Percentiles rank a stretch among this genome's conserved stretches.
These are phyloP conservation scores for Trachemys scripta DNA, from an alignment of 2,113 vertebrate species.

Conservation along the genomic window DNA sequence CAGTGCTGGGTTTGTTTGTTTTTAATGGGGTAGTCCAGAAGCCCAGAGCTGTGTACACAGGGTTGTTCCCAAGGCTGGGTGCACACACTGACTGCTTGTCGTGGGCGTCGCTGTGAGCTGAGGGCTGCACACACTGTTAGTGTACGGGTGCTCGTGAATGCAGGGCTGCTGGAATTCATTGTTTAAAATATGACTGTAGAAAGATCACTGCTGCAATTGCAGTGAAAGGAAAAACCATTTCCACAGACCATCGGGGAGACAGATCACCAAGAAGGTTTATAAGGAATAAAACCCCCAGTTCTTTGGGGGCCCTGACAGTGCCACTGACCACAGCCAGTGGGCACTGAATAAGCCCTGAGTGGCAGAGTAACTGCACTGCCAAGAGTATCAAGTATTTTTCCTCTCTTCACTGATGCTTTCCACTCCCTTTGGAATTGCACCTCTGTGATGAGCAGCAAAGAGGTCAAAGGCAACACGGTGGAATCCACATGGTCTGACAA, in stretches of 20 bases:
- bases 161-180: not conserved
- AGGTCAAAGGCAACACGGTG: not conserved
- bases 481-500: not conserved
- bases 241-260: not conserved
- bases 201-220: not conserved
- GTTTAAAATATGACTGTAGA: conserved; percentile 11
- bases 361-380: not conserved
- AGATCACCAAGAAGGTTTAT: not conserved
- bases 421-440: rapidly evolving
- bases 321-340: not conserved
- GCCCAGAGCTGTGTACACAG: not conserved
- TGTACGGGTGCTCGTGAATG: not conserved
- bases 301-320: not conserved
- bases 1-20: not conserved
- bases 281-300: not conserved
- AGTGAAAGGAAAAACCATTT: not conserved
- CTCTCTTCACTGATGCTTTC: not conserved
- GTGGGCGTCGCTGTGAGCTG: not conserved
- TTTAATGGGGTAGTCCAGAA: not conserved
- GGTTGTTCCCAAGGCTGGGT: not conserved
- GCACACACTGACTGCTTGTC: not conserved
- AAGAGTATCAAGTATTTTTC: not conserved
- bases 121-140: not conserved
- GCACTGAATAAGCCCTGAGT: not conserved
- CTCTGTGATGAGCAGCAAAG: not conserved